Conservation (phyloP, 2,113 vertebrate species). For the Forbesichthys agassizii region DNA sequence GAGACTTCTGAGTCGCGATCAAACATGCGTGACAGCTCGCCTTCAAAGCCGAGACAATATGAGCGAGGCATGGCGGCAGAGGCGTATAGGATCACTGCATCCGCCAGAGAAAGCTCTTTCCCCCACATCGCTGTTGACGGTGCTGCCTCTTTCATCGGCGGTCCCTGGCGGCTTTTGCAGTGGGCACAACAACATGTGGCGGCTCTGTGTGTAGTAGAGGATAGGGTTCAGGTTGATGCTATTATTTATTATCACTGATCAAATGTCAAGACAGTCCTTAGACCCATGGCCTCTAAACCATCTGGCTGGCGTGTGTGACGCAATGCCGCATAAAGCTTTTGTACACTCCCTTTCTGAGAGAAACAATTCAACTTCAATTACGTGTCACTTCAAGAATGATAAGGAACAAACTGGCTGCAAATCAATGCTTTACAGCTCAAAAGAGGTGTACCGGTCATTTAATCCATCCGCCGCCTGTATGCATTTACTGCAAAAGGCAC, state of each 20-base stretch:
- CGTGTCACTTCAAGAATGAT: slow-evolving; percentile 41
- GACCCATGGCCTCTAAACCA: slow-evolving; percentile 27
- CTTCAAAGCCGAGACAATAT: slow-evolving; percentile 71
- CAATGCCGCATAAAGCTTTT: slow-evolving; percentile 15
- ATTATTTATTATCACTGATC: slow-evolving; percentile 31
- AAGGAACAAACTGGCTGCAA: slow-evolving; percentile 18
- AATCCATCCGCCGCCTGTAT: slow-evolving; percentile 13
- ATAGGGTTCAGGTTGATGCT: slow-evolving; percentile 29
- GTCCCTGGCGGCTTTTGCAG: slow-evolving; percentile 33
- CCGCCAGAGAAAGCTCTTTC: slow-evolving; percentile 39
- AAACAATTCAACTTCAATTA: slow-evolving; percentile 20
- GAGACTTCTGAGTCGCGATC: slow-evolving; percentile 63
- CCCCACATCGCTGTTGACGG: slow-evolving; percentile 32
- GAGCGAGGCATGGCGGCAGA: slow-evolving; percentile 43
- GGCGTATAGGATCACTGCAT: slow-evolving; percentile 37
- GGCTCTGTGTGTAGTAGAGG: slow-evolving; percentile 44
- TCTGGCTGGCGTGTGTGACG: neutral
- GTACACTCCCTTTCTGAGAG: slow-evolving; percentile 16
- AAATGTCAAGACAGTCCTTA: slow-evolving; percentile 31
- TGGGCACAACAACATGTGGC: slow-evolving; percentile 28
- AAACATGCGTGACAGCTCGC: slow-evolving; percentile 74
- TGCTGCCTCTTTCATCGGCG: slow-evolving; percentile 12
- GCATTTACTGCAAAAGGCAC: too few relatives aligned
- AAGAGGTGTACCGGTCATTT: slow-evolving; percentile 35
- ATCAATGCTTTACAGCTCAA: slow-evolving; percentile 44